A percentile compares a stretch with the other conserved stretches of the same genome.
Evolutionary conservation across 2,797 vertebrate genomes (phyloP).

Genomic region (Pantherophis alleghaniensis): DNA sequence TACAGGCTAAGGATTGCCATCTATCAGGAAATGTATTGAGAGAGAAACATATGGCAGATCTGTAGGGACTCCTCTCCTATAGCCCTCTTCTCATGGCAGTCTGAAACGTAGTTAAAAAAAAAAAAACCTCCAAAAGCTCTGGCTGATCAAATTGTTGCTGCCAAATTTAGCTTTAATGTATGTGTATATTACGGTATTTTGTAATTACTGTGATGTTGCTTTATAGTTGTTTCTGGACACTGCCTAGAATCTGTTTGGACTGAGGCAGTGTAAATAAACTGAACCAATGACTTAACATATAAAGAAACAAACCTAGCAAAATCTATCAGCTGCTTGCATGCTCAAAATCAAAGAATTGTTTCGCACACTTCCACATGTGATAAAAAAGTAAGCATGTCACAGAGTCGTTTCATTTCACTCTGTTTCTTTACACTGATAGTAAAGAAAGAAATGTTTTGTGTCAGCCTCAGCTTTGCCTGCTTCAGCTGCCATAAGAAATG

Average conservation of each 20-base stretch:
- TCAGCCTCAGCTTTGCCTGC: too few species aligned
- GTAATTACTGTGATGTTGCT: not conserved
- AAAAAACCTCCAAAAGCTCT: not conserved
- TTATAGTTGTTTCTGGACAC: not conserved
- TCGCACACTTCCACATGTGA: not conserved
- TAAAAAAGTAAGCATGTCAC: not conserved
- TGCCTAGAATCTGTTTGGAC: not conserved
- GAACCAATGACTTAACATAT: not conserved
- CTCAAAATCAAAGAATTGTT: not conserved
- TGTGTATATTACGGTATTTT: too few species aligned
- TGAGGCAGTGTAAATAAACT: not conserved
- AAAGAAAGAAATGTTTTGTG: not conserved
- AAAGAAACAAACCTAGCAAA: not conserved
- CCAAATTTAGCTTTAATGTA: not conserved
- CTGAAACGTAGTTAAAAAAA: not conserved
- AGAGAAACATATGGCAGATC: not conserved
- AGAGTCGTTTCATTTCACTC: not conserved
- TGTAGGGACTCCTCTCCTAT: not conserved
- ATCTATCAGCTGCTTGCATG: not conserved
- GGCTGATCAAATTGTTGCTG: not conserved
- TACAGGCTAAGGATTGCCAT: not conserved
- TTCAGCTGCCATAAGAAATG: too few species aligned
- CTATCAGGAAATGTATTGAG: not conserved
- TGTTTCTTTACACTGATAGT: too few species aligned
- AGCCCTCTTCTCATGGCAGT: not conserved